These are phyloP conservation scores for Brachyhypopomus occidentalis DNA, from an alignment of 2,113 vertebrate genomes.

Conservation along the genomic window DNA sequence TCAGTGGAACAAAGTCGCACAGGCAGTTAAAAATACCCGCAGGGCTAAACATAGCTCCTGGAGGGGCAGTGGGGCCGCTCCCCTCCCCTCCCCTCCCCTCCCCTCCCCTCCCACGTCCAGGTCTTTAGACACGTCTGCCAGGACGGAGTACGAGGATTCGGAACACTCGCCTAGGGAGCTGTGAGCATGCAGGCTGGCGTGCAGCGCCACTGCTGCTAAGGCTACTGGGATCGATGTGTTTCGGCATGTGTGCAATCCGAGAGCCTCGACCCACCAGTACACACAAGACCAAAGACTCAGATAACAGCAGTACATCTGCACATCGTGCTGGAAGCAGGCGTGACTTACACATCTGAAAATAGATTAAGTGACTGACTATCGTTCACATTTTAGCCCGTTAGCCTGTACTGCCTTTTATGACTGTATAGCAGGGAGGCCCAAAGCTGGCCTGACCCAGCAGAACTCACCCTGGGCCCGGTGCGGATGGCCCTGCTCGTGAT, in stretches of 20 bases:
- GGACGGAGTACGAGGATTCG: not conserved
- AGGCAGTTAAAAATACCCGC: slow-evolving; percentile 48
- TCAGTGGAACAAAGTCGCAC: slow-evolving; percentile 48
- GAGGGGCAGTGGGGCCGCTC: slow-evolving; percentile 5
- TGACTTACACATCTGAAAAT: not conserved
- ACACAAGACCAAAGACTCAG: slow-evolving; percentile 9
- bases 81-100: no score
- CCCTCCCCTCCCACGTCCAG: no score
- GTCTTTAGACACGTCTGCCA: no score
- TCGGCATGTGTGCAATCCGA: slow-evolving; percentile 5
- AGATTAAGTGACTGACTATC: slow-evolving; percentile 13
- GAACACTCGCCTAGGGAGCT: not conserved
- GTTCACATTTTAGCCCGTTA: not conserved
- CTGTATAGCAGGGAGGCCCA: not conserved
- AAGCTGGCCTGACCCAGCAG: not conserved
- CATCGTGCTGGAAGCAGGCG: not conserved
- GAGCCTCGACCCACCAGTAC: not conserved
- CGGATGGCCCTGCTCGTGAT: slow-evolving; percentile 59
- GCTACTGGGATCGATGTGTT: not conserved
- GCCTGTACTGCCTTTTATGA: not conserved
- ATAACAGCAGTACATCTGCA: slow-evolving; percentile 9
- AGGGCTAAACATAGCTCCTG: slow-evolving; percentile 44
- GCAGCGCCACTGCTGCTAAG: not conserved
- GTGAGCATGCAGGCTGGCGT: slow-evolving; percentile 6
- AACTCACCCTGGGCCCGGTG: slow-evolving; percentile 80